Conservation (phyloP, 2,888 invertebrate genomes). For the Drosophila melanocephala region DNA sequence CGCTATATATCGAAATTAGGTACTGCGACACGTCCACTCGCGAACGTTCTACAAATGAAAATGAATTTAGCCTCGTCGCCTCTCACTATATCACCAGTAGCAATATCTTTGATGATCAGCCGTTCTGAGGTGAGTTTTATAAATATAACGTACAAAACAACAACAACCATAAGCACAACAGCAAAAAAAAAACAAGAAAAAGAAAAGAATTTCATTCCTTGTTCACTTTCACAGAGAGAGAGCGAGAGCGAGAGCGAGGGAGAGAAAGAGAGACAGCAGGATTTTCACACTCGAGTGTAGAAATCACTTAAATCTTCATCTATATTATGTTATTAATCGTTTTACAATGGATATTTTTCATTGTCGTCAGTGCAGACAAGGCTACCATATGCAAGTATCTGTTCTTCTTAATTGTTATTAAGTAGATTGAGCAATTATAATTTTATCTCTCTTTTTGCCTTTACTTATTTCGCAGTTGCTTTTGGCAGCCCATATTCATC, state of each 20-base stretch:
- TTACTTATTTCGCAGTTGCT: slow-evolving; percentile 65
- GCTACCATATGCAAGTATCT: slow-evolving; percentile 13
- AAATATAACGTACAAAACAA: slow-evolving; percentile 69
- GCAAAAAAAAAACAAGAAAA: slow-evolving; percentile 37
- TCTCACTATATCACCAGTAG: slow-evolving; percentile 30
- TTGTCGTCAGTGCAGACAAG: slow-evolving; percentile 36
- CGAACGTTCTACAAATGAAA: slow-evolving; percentile 81
- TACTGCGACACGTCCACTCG: slow-evolving; percentile 78
- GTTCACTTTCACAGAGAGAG: slow-evolving; percentile 53
- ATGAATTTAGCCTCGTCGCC: slow-evolving; percentile 69
- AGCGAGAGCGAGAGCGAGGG: slow-evolving; percentile 1
- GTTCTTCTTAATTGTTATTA: slow-evolving; percentile 24
- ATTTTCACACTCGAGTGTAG: slow-evolving; percentile 42
- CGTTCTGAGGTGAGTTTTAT: slow-evolving; percentile 82
- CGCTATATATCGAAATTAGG: slow-evolving; percentile 44
- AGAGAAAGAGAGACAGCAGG: slow-evolving; percentile 15
- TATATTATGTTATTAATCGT: slow-evolving; percentile 10
- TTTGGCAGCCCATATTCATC: slow-evolving; percentile 19
- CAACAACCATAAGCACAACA: slow-evolving; percentile 39
- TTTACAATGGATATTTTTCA: slow-evolving; percentile 53
- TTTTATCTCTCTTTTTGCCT: slow-evolving; percentile 29
- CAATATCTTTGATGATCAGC: slow-evolving; percentile 74
- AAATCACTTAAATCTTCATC: slow-evolving; percentile 25
- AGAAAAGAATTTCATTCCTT: slow-evolving; percentile 63
- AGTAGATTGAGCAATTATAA: slow-evolving; percentile 19